Evolutionary conservation across 1,140 invertebrate species (phyloP).

Genomic region (Lordiphosa collinella): DNA sequence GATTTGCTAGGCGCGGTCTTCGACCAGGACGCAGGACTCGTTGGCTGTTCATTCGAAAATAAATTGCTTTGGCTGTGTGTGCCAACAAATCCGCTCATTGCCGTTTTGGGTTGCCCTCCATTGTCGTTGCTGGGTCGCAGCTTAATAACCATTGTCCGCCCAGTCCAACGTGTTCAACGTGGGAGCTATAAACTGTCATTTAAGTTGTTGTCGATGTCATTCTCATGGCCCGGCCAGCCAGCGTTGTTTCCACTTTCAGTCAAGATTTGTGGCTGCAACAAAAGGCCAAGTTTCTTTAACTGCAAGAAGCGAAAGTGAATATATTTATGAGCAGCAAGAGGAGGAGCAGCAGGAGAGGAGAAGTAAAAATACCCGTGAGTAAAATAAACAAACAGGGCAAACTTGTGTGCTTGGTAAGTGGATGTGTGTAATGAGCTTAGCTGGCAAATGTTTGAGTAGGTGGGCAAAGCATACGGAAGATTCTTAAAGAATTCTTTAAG

Average conservation of each 20-base stretch:
- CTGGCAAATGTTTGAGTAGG: conserved; percentile 8
- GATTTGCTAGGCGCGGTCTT: conserved; percentile 30
- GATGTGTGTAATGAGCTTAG: conserved; percentile 34
- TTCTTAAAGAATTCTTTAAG: conserved; percentile 24
- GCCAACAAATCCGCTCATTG: conserved; percentile 74
- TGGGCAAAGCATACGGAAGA: not conserved
- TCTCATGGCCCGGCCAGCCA: conserved; percentile 25
- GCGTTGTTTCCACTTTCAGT: conserved; percentile 36
- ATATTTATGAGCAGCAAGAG: conserved; percentile 59
- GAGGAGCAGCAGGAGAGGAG: conserved; percentile 22
- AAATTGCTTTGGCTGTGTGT: conserved; percentile 68
- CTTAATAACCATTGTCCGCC: conserved; percentile 69
- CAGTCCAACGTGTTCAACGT: conserved; percentile 56
- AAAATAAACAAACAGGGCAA: conserved; percentile 59
- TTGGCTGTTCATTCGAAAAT: conserved; percentile 59
- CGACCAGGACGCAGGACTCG: conserved; percentile 14
- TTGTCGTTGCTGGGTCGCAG: conserved; percentile 23
- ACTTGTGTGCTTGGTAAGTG: conserved; percentile 11
- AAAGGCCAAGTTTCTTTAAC: conserved; percentile 49
- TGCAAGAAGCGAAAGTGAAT: conserved; percentile 71
- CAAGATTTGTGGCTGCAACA: conserved; percentile 66
- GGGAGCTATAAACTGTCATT: conserved; percentile 76
- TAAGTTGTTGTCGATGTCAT: conserved; percentile 77
- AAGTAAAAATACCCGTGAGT: conserved; percentile 64
- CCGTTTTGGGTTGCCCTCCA: conserved; percentile 42